A percentile compares a stretch with the other conserved stretches of the same genome.
Evolutionary conservation across 2,888 invertebrate species (phyloP).

Genomic region (Coelopa pilipes): DNA sequence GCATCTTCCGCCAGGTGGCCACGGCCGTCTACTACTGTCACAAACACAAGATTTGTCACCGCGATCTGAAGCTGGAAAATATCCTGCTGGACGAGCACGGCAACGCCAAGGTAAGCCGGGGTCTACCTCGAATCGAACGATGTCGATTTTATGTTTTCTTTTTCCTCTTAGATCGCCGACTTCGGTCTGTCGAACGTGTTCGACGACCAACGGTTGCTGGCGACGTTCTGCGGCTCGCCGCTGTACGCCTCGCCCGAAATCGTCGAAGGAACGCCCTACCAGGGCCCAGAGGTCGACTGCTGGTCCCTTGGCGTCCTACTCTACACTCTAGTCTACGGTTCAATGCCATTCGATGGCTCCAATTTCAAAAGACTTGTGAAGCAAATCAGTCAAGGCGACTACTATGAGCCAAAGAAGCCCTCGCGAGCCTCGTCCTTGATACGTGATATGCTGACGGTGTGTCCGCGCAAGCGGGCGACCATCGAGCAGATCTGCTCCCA

Average conservation of each 20-base stretch:
- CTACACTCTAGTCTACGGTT: conserved; percentile 98
- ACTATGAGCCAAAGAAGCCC: conserved; percentile 94
- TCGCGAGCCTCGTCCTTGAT: conserved; percentile 95
- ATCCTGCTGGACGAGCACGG: conserved; percentile 92
- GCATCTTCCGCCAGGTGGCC: conserved; percentile 95
- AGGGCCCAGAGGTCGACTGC: conserved; percentile 95
- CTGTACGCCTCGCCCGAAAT: conserved; percentile 98
- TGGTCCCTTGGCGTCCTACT: conserved; percentile 97
- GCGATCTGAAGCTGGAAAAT: conserved; percentile 95
- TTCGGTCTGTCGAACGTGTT: conserved; percentile 98
- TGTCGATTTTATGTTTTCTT: conserved; percentile 11
- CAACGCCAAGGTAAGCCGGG: conserved; percentile 85
- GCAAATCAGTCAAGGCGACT: conserved; percentile 97
- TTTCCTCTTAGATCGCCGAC: conserved; percentile 87
- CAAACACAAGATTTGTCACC: conserved; percentile 97
- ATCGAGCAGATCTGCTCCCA: conserved; percentile 95
- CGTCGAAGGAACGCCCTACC: conserved; percentile 95
- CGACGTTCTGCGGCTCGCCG: conserved; percentile 96
- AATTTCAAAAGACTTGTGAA: conserved; percentile 96
- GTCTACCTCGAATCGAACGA: too few relatives aligned
- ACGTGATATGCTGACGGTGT: conserved; percentile 92
- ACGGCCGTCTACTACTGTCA: conserved; percentile 98
- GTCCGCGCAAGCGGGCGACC: conserved; percentile 87
- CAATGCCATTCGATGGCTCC: conserved; percentile 99
- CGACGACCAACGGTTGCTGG: conserved; percentile 84